phyloP scores from a whole-genome alignment of 1,140 invertebrate species.

The Solenopsis fugax region DNA sequence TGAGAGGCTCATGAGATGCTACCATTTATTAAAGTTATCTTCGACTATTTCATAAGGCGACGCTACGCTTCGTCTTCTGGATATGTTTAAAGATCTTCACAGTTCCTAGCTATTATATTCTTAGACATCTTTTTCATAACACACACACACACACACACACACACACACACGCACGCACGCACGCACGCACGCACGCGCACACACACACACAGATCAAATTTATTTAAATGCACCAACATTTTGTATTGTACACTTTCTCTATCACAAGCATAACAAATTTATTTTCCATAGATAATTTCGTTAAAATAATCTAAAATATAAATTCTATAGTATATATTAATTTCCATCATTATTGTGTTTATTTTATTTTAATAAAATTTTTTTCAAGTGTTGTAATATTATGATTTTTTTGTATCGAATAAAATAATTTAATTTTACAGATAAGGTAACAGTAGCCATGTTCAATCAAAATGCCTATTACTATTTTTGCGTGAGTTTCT shows the following conservation, averaged over 20 bases:
- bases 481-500: no score
- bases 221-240: constrained; percentile 1
- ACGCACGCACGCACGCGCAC: no score
- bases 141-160: no score
- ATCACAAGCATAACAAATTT: neutral
- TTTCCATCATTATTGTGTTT: neutral
- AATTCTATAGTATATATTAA: neutral
- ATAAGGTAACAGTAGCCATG: no score
- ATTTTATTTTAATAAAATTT: neutral
- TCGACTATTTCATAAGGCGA: constrained; percentile 41
- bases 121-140: neutral
- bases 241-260: neutral
- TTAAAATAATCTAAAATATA: neutral
- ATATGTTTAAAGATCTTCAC: neutral
- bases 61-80: neutral
- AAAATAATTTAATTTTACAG: neutral
- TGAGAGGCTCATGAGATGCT: constrained; percentile 36
- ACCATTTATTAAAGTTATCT: constrained; percentile 58
- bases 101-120: neutral
- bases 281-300: neutral
- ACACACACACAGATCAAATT: neutral
- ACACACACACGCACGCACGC: no score
- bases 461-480: no score
- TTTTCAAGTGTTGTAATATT: neutral
- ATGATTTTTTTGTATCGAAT: neutral